Base-by-base conservation (phyloP, 2,113 vertebrate genomes). In the Synodontis membranacea region DNA sequence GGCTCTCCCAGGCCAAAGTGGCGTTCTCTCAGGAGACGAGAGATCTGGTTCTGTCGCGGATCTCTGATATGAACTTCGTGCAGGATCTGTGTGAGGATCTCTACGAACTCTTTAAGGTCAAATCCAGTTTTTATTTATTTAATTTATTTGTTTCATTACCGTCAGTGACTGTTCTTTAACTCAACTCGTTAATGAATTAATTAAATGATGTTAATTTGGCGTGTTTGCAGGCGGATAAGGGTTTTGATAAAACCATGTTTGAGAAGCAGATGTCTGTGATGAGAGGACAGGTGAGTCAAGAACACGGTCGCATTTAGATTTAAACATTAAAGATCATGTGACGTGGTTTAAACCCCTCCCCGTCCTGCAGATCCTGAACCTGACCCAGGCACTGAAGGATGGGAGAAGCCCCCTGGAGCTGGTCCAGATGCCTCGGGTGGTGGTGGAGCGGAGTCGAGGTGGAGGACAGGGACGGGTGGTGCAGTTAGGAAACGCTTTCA, bases 81-180 rank as follows among this genome's bases (percentile, higher is more conserved):
- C 98, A 99, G 93, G 98, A 99, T 89, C 97, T 99, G 88, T 99
- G 97, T 92, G 98, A 99, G 93, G 98, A 99, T 92, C 97, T 99
- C 85, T 96, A 96, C 87, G 98, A 99, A 88, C 96, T 99, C 75
- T 99, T 99, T 93, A 98, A 97, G 97, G 98, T 99, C 14, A 8
- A 48, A 48, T 17, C 14, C 2, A n/a, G 0, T 31, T 28, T 28
- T 28, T n/a, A 60, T 60, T 25, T 60, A 28, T 31, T 34, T 66
- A 15, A 34, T 66, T n/a, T 1, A 4, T 31, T 64, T 12, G n/a
- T n/a, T n/a, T n/a, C n/a, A n/a, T n/a, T n/a, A n/a, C n/a, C n/a
- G n/a, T n/a, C n/a, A n/a, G n/a, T n/a, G n/a, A n/a, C n/a, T n/a
- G n/a, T n/a, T n/a, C n/a, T n/a, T n/a, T n/a, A n/a, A n/a, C n/a